phyloP scores from a whole-genome alignment of 2,888 invertebrate genomes.

The Alsophila aescularia region DNA sequence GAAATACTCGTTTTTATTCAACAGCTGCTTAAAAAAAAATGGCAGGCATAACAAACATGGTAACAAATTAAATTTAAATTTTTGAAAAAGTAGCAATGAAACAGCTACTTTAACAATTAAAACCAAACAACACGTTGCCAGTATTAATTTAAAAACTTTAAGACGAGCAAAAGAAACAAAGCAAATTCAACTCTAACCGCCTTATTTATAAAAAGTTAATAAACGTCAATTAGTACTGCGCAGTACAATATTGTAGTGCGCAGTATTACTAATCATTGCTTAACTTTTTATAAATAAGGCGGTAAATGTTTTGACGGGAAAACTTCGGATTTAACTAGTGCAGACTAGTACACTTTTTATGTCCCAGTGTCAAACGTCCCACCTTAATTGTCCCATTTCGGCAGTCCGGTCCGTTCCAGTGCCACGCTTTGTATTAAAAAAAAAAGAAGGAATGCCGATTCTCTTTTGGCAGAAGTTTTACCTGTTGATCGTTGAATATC shows the following conservation, averaged over 20 bases:
- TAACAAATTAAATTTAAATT: no score
- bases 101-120: background rate
- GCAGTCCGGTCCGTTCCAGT: slow-evolving; percentile 22
- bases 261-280: no score
- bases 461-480: slow-evolving; percentile 23
- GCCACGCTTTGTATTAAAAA: slow-evolving; percentile 23
- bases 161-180: slow-evolving; percentile 7
- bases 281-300: no score
- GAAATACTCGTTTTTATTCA: no score
- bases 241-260: no score
- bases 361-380: slow-evolving; percentile 58
- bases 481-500: slow-evolving; percentile 35
- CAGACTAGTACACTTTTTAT: slow-evolving; percentile 48
- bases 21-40: no score
- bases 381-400: slow-evolving; percentile 40
- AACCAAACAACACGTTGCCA: background rate
- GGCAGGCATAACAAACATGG: no score
- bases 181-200: slow-evolving; percentile 25
- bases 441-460: slow-evolving; percentile 5
- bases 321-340: slow-evolving; percentile 31
- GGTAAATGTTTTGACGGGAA: slow-evolving; percentile 24
- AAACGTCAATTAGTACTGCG: no score
- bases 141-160: slow-evolving; percentile 16
- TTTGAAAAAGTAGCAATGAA: no score
- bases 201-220: no score